A percentile compares a stretch with the other conserved stretches of the same genome.
Conservation (phyloP, 53 echinoderm and acorn worm genomes). For the Henricia sp. region DNA sequence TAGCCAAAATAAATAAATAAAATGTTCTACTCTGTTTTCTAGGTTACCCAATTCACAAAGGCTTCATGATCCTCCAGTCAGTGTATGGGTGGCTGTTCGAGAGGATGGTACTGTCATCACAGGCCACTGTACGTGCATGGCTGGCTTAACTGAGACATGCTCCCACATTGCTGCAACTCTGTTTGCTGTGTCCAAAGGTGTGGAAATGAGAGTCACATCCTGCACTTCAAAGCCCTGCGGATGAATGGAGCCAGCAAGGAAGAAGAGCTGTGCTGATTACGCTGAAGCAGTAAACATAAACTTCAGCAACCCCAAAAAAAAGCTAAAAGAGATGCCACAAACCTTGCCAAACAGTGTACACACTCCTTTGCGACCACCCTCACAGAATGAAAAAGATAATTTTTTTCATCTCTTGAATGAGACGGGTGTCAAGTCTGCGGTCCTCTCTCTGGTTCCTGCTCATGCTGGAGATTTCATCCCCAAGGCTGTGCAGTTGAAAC, state of each 20-base stretch:
- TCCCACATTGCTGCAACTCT: constrained; percentile 28
- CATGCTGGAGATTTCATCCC: no score
- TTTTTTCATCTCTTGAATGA: constrained; percentile 6
- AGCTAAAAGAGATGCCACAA: neutral
- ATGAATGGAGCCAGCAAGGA: constrained; percentile 9
- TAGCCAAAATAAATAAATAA: no score
- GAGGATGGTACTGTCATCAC: no score
- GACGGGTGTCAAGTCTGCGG: constrained; percentile 7
- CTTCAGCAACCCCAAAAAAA: constrained; percentile 9
- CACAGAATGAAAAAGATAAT: neutral
- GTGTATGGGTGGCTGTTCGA: no score
- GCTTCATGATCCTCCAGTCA: no score
- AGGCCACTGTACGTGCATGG: no score
- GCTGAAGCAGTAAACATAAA: constrained; percentile 7
- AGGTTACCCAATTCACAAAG: no score
- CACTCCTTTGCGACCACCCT: neutral
- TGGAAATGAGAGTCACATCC: neutral
- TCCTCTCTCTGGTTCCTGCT: constrained; percentile 11
- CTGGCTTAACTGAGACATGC: no score
- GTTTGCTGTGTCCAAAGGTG: constrained; percentile 13
- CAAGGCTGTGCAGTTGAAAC: no score
- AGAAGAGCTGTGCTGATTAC: neutral
- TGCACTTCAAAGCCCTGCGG: constrained; percentile 23
- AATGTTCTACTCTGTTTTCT: no score
- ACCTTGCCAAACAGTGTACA: neutral